Evolutionary conservation across 2,888 invertebrate genomes (phyloP).

Genomic region (Hesperia comma): DNA sequence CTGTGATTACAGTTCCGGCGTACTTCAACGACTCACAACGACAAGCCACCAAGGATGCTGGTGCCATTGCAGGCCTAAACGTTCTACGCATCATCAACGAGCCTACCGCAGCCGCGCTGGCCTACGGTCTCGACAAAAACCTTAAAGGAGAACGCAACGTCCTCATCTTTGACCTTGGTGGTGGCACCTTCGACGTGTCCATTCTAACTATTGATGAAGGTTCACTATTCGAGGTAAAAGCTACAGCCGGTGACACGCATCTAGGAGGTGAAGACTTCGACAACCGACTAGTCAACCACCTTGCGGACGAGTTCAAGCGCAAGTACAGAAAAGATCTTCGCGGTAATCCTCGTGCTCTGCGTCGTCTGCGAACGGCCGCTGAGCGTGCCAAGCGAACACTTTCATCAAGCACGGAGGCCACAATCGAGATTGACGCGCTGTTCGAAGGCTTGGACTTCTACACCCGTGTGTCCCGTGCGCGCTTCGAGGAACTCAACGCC

Average conservation of each 20-base stretch:
- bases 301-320: constrained; percentile 88
- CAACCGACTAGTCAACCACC: constrained; percentile 86
- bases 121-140: constrained; percentile 89
- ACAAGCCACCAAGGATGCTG: constrained; percentile 93
- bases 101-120: constrained; percentile 90
- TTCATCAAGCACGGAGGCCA: constrained; percentile 90
- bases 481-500: constrained; percentile 90
- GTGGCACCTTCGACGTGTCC: constrained; percentile 92
- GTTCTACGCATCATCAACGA: constrained; percentile 93
- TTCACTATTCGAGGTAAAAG: constrained; percentile 89
- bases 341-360: constrained; percentile 86
- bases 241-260: constrained; percentile 94
- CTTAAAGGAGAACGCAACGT: constrained; percentile 86
- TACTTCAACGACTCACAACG: constrained; percentile 90
- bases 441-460: constrained; percentile 88
- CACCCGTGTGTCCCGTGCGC: constrained; percentile 88
- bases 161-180: constrained; percentile 86
- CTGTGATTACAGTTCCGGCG: constrained; percentile 92
- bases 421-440: constrained; percentile 89
- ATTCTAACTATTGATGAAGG: constrained; percentile 92
- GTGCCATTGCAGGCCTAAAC: constrained; percentile 89
- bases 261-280: constrained; percentile 90
- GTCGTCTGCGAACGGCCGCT: constrained; percentile 89
- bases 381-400: constrained; percentile 91
- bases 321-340: constrained; percentile 88